Base-by-base conservation (phyloP, 2,113 vertebrate genomes). In the Thunnus thynnus region DNA sequence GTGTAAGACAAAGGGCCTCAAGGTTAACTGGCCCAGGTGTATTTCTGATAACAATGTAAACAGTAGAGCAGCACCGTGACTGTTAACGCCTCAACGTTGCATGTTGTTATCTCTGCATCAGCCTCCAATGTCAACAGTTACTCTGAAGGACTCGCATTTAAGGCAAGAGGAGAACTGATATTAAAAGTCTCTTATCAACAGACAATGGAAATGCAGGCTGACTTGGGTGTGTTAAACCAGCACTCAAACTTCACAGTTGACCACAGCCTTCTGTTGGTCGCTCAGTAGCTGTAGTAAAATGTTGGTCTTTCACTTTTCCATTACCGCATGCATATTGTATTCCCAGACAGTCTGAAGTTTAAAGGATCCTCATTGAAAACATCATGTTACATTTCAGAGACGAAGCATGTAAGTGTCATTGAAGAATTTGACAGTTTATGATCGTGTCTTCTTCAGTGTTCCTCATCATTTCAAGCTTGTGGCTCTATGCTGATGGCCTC, bases 1-100 rank as follows among this genome's bases (percentile, higher is more conserved):
- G 48, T n/a, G 62, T 9, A 62, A 55, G 62, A 77, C 69, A 56
- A 70, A 58, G 57, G 4, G 56, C 41, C 47, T 72, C 72, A 88
- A 89, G 91, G 92, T 87, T 64, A 82, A 12, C 14, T 51, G 32
- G 68, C 65, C 55, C 60, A 61, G 85, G 46, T 77, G 22, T 61
- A 57, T 66, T 54, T 73, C 25, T 80, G 70, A 66, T 50, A 20
- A 10, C 54, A 80, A 82, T 67, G 79, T 47, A 84, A 91, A 91
- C 76, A 86, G 56, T 27, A 5, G 10, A 32, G 22, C 71, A 9
- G 66, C 25, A n/a, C 8, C 7, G 41, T 55, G 56, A 56, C 76
- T 18, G 55, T 61, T 81, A 68, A 36, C 10, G 17, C 62, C 4
- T 27, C 58, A 20, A 5, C 44, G 10, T 61, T 47, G 30, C 11